Evolutionary conservation across 37 sponge, comb jelly and placozoan species (phyloP).

Genomic region (Trichoplax adhaerens): DNA sequence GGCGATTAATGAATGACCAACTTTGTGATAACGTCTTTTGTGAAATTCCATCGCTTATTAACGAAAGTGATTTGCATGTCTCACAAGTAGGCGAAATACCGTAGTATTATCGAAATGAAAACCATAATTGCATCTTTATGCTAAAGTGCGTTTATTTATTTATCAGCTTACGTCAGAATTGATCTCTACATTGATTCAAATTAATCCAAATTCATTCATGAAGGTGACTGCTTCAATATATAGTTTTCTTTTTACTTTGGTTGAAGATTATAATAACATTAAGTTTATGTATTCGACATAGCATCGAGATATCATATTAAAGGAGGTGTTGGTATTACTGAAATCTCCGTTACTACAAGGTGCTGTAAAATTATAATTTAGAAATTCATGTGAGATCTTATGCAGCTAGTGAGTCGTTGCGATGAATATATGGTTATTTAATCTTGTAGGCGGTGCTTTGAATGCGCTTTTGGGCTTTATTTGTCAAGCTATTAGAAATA

Average conservation of each 20-base stretch:
- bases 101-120: too few species aligned
- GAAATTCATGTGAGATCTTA: constrained; percentile 12
- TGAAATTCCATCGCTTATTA: constrained; percentile 65
- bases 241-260: not conserved
- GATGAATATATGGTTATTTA: not conserved
- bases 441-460: not conserved
- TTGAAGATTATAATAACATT: not conserved
- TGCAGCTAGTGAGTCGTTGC: constrained; percentile 12
- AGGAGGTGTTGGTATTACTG: constrained; percentile 11
- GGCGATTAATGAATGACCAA: not conserved
- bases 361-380: not conserved
- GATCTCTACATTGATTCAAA: too few species aligned
- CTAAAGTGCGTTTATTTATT: constrained; percentile 7
- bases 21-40: not conserved
- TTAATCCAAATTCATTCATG: too few species aligned
- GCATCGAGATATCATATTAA: constrained; percentile 11
- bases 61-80: constrained; percentile 81
- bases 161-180: too few species aligned
- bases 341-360: constrained; percentile 30
- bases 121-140: not conserved
- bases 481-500: too few species aligned
- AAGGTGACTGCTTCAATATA: not conserved
- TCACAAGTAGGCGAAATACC: constrained; percentile 44
- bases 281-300: too few species aligned
- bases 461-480: too few species aligned